A percentile compares a stretch with the other conserved stretches of the same genome.
Conservation (phyloP, 2,888 invertebrate genomes). For the Smittia sp. region DNA sequence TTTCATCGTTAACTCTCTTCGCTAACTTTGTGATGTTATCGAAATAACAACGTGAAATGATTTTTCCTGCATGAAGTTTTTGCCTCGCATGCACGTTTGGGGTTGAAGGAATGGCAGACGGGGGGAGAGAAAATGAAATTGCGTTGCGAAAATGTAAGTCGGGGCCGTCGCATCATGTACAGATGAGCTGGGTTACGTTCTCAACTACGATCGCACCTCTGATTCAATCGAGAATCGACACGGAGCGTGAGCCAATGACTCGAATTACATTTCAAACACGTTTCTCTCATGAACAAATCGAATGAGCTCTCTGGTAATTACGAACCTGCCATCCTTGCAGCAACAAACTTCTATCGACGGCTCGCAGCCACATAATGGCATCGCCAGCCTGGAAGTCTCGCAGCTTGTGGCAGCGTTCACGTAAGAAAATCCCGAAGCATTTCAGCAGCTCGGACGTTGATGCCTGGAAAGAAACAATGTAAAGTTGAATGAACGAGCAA, state of each 20-base stretch:
- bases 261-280: neutral
- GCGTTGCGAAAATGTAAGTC: no score
- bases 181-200: no score
- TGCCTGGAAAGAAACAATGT: slow-evolving; percentile 56
- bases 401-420: slow-evolving; percentile 83
- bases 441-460: slow-evolving; percentile 97
- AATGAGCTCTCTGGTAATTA: neutral
- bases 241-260: neutral
- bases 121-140: no score
- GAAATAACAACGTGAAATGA: slow-evolving; percentile 36
- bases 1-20: no score
- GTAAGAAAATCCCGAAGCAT: slow-evolving; percentile 93
- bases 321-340: slow-evolving; percentile 98
- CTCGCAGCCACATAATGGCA: slow-evolving; percentile 97
- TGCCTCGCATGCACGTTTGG: no score
- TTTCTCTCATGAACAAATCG: neutral
- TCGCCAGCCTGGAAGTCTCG: slow-evolving; percentile 95
- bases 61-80: neutral
- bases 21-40: neutral
- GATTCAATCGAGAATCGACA: no score
- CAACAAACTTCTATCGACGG: slow-evolving; percentile 92
- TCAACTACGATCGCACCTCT: no score
- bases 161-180: no score
- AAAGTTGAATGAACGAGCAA: no score
- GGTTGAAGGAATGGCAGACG: no score